A percentile compares a stretch with the other conserved stretches of the same genome.
phyloP scores from a whole-genome alignment of 1,140 invertebrate genomes.

The Acromyrmex heyeri region DNA sequence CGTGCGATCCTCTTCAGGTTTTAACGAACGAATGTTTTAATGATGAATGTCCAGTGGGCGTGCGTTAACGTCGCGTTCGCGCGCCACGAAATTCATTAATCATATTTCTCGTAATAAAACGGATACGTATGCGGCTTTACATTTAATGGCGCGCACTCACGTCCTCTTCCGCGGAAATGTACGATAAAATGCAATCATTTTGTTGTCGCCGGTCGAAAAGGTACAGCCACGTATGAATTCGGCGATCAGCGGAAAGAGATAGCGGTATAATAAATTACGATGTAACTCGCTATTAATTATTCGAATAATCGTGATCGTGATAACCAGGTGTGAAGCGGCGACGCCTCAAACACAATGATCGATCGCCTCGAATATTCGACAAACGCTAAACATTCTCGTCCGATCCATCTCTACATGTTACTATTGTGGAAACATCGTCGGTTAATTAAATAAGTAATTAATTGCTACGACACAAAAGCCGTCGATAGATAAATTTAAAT shows the following conservation, averaged over 20 bases:
- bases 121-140: constrained; percentile 46
- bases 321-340: constrained; percentile 52
- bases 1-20: constrained; percentile 32
- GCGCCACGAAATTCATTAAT: constrained; percentile 58
- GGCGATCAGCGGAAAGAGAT: constrained; percentile 46
- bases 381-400: constrained; percentile 47
- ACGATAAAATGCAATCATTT: constrained; percentile 55
- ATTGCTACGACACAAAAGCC: constrained; percentile 22
- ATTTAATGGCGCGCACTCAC: constrained; percentile 37
- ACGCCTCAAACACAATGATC: constrained; percentile 54
- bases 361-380: constrained; percentile 56
- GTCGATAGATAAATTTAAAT: constrained; percentile 53
- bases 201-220: constrained; percentile 36
- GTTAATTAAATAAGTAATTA: constrained; percentile 62
- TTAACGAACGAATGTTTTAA: constrained; percentile 63
- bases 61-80: constrained; percentile 24
- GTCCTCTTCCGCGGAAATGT: constrained; percentile 38
- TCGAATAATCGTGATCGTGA: constrained; percentile 51
- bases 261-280: constrained; percentile 52
- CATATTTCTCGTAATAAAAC: constrained; percentile 58
- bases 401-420: constrained; percentile 40
- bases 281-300: constrained; percentile 61
- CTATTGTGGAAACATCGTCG: constrained; percentile 45
- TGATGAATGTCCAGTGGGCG: constrained; percentile 36
- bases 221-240: constrained; percentile 32